Evolutionary conservation across 1,140 invertebrate genomes (phyloP), one percentile per base, ranked within the genome.

Genomic region (Condylostylus longicornis): DNA sequence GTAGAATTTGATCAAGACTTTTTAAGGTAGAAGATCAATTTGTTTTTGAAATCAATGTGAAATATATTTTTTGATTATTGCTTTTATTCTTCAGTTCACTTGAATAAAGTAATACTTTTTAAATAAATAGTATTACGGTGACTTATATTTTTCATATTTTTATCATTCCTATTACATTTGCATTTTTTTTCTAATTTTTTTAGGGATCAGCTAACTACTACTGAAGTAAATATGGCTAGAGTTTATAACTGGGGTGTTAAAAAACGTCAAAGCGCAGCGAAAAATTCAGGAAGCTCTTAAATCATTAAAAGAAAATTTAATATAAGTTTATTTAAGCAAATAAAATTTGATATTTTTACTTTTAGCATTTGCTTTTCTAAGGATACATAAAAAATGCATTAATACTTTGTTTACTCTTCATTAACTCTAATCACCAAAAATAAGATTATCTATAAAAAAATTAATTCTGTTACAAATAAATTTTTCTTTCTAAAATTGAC

Each of bases 201-300:
- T 43, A 82, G 87, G 53, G 93, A 98, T 72, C 94, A 98, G 65
- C 84, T 90, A 54, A 98, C 94, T 6, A 98, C 91, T 8, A 90
- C 88, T 32, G 93, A 98, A 78, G 94, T 98, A 4, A 97, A 94
- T 56, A 94, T 96, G 84, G 90, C 91, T 23, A 66, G 90, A 53
- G 84, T 95, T 17, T 93, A 85, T 52, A 96, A 96, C 61, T 95
- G 89, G 88, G 82, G 93, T 66, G 85, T 95, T 0, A 94, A 90
- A 56, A 75, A 77, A 51, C 71, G 84, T 43, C 76, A 85, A 61
- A 73, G 79, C 36, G 55, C 47, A 13, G 51, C 50, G 18, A 58
- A 58, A 39, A 51, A 38, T 27, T 31, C 45, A 18, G 30, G 33
- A 36, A 40, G 38, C 29, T 33, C 40, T 3, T 44, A n/a, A n/a